Evolutionary conservation across 2,797 vertebrate genomes (phyloP), one percentile per base, ranked within the genome.

Genomic region (Hephaestus fuliginosus): DNA sequence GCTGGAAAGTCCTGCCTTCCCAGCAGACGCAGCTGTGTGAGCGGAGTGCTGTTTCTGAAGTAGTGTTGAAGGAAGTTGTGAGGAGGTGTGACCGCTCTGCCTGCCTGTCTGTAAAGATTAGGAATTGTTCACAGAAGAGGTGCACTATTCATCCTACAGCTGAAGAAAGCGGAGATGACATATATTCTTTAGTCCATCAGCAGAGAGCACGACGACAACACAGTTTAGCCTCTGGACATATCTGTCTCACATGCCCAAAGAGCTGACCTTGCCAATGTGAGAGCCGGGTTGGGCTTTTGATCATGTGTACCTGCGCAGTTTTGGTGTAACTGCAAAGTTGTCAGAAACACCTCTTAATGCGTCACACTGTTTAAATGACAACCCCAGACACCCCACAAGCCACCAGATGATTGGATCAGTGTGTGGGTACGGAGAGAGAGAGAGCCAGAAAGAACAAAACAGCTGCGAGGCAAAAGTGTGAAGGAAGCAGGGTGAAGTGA

Each of bases 241-340:
- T 78, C 49, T 61, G 51, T 67, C 74, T 51, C 70, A 51, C 33
- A 8, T n/a, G 17, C 49, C 48, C 64, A 39, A 57, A 41, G 28
- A 64, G 69, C 66, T 89, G 86, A 89, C 89, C 88, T 90, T 88
- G 87, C 52, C 65, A 70, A 8, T 72, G 52, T 53, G 39, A 83
- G 53, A 70, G 62, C 56, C 62, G 70, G 73, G 61, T 74, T 68
- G 65, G 75, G 74, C 57, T 82, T 82, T 66, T 39, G 62, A 74
- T 80, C 39, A 52, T 7, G 53, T 70, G 25, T 5, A 76, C n/a
- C 57, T 71, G 39, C 22, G 48, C 57, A 76, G 51, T 63, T 73
- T 39, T 60, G 2, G 2, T 56, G 57, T 52, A 30, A 63, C 49
- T 22, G 15, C 20, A 28, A 82, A 87, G 71, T 76, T 84, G 53